Conservation (phyloP, 1,140 invertebrate genomes). For the Drosophila nebulosa region DNA sequence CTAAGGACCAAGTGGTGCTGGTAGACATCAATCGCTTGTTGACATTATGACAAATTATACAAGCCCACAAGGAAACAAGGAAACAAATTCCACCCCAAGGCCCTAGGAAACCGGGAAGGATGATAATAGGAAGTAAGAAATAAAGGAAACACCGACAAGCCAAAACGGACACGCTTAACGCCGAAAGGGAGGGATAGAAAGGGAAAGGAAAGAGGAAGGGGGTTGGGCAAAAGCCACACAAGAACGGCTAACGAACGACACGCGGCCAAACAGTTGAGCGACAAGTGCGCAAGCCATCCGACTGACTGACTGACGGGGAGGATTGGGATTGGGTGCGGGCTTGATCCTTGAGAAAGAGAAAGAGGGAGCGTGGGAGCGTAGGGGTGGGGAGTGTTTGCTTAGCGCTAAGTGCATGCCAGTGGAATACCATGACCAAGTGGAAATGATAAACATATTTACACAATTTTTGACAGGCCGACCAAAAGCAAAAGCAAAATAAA, state of each 20-base stretch:
- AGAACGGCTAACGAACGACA: constrained; percentile 73
- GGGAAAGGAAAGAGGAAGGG: constrained; percentile 42
- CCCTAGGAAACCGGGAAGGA: constrained; percentile 9
- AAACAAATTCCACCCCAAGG: constrained; percentile 39
- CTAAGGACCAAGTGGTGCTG: constrained; percentile 17
- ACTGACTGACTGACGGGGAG: too few relatives aligned
- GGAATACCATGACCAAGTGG: constrained; percentile 50
- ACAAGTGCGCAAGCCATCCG: constrained; percentile 60
- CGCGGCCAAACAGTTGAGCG: constrained; percentile 55
- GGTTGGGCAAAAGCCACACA: constrained; percentile 58
- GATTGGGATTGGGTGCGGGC: not conserved
- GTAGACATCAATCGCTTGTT: constrained; percentile 49
- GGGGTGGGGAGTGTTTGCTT: constrained; percentile 48
- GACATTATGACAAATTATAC: constrained; percentile 76
- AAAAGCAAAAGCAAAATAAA: too few relatives aligned
- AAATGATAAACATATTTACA: constrained; percentile 81
- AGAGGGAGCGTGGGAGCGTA: not conserved
- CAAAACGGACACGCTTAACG: constrained; percentile 67
- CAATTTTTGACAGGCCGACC: constrained; percentile 79
- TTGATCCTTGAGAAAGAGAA: constrained; percentile 3
- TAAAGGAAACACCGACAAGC: constrained; percentile 63
- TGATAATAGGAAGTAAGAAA: constrained; percentile 24
- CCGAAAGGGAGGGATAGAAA: not conserved
- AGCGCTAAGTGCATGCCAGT: constrained; percentile 60
- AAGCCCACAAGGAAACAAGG: constrained; percentile 43